Evolutionary conservation across 2,797 vertebrate genomes (phyloP).

Genomic region (Poecilia picta): DNA sequence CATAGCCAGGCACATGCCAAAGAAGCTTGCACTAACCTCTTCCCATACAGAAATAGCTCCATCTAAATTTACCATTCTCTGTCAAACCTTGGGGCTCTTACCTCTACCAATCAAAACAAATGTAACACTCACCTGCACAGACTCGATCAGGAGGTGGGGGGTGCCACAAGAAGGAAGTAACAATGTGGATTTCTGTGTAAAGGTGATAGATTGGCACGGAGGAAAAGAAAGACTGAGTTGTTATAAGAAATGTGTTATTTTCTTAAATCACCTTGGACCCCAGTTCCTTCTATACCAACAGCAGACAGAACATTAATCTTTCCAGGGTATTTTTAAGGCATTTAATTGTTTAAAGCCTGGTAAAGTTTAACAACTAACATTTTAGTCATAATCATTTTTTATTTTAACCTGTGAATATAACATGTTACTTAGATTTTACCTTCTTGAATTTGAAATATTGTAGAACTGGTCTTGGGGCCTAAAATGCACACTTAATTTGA

Average conservation of each 20-base stretch:
- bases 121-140: constrained; percentile 41
- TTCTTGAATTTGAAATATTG: too few relatives aligned
- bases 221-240: not conserved
- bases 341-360: not conserved
- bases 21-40: constrained; percentile 36
- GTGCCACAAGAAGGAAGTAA: constrained; percentile 35
- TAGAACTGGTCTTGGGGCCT: too few relatives aligned
- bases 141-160: constrained; percentile 27
- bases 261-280: not conserved
- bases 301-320: not conserved
- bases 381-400: not conserved
- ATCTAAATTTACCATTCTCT: constrained; percentile 44
- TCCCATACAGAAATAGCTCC: constrained; percentile 46
- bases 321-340: not conserved
- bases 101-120: constrained; percentile 40
- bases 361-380: not conserved
- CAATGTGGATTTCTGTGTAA: constrained; percentile 16
- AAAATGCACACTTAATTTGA: too few relatives aligned
- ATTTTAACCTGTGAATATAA: not conserved
- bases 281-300: too few relatives aligned
- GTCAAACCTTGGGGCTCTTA: constrained; percentile 35
- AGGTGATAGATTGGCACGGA: constrained; percentile 7
- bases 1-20: constrained; percentile 47
- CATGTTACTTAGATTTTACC: not conserved
- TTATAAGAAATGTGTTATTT: not conserved